These are phyloP conservation scores for Pemphigus obesinymphae DNA, from an alignment of 1,140 invertebrate genomes.

Conservation along the genomic window DNA sequence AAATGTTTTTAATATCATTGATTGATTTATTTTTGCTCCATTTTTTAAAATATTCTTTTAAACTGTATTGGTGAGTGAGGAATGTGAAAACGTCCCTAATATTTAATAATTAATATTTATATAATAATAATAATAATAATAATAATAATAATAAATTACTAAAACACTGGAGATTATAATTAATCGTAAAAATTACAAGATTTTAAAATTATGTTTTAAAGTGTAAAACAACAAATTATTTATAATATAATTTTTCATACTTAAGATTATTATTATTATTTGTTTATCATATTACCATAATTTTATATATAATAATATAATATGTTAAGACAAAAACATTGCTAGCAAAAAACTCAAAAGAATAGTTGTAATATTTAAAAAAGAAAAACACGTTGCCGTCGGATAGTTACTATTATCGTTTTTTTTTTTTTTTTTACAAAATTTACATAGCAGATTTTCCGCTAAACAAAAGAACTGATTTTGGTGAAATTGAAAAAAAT, in stretches of 20 bases:
- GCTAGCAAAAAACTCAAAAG: conserved; percentile 28
- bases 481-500: conserved; percentile 25
- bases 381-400: conserved; percentile 18
- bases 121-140: conserved; percentile 40
- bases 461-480: conserved; percentile 37
- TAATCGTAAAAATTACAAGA: conserved; percentile 41
- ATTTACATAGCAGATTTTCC: conserved; percentile 27
- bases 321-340: conserved; percentile 34
- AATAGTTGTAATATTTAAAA: conserved; percentile 32
- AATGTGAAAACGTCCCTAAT: conserved; percentile 41
- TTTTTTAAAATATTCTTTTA: neutral
- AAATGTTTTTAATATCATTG: conserved; percentile 24
- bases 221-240: conserved; percentile 42
- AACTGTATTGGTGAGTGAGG: conserved; percentile 33
- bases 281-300: conserved; percentile 35
- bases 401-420: conserved; percentile 15
- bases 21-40: conserved; percentile 17
- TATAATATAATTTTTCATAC: conserved; percentile 40
- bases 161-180: conserved; percentile 42
- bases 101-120: conserved; percentile 42
- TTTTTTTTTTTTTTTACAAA: conserved; percentile 38
- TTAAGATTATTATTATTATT: conserved; percentile 40
- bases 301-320: conserved; percentile 36
- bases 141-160: conserved; percentile 41
- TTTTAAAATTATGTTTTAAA: conserved; percentile 41